Conservation (phyloP, 2,888 invertebrate genomes). For the Tetranychus piercei region DNA sequence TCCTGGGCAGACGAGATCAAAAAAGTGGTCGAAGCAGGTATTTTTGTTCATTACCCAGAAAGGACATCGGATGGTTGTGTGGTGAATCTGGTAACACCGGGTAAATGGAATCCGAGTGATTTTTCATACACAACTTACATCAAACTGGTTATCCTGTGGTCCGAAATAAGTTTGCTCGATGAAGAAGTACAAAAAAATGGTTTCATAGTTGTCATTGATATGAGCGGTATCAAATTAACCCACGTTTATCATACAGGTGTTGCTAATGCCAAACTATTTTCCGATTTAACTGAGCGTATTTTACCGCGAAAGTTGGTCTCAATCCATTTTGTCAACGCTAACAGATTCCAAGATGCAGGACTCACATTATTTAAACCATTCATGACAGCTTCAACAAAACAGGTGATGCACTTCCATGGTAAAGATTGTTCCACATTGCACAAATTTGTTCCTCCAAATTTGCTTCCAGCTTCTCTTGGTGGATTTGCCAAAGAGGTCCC, state of each 20-base stretch:
- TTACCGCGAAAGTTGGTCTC: neutral
- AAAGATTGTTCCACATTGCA: neutral
- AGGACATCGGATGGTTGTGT: neutral
- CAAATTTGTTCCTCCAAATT: neutral
- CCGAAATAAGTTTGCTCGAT: neutral
- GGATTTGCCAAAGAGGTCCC: neutral
- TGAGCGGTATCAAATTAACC: neutral
- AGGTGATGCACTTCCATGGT: slow-evolving; percentile 5
- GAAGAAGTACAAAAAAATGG: neutral
- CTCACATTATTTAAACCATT: neutral
- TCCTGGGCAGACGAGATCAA: neutral
- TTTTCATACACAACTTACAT: neutral
- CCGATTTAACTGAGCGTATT: neutral
- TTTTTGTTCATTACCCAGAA: neutral
- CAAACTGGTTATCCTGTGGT: neutral
- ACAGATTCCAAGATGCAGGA: neutral
- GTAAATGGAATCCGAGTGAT: slow-evolving; percentile 7
- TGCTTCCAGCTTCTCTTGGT: neutral
- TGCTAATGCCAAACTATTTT: neutral
- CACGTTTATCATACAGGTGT: neutral
- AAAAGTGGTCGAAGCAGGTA: neutral
- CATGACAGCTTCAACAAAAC: neutral
- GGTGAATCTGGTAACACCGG: neutral
- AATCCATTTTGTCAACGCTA: neutral
- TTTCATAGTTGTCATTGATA: neutral